Evolutionary conservation across 2,888 invertebrate genomes (phyloP), one percentile per base, ranked within the genome.

Genomic region (Oithona nana): DNA sequence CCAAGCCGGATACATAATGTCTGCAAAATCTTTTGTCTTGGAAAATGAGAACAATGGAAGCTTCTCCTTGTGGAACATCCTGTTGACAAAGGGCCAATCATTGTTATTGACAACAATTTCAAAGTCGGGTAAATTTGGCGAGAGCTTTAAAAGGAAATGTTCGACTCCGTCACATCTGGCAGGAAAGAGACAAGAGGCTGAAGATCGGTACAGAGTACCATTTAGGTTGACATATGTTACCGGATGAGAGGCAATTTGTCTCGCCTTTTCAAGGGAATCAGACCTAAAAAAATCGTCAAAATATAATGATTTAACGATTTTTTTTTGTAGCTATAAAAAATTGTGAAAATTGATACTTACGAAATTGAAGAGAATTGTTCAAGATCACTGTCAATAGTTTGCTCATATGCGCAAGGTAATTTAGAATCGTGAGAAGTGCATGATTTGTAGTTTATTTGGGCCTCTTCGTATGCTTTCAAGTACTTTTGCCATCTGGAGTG

Each of bases 21-120:
- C 97, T 72, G 79, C 78, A 73, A 88, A 87, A 39, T 88, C 49
- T 69, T 68, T 70, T 68, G 84, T 84, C 81, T 94, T 95, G 72
- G 94, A 94, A 72, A 97, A 97, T 1, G 94, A 95, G 71, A 95
- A 85, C n/a, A 95, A 81, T 16, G 95, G 94, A 30, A 81, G 54
- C 11, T 71, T 79, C 6, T 75, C 71, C 39, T 75, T 75, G n/a
- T 31, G 3, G n/a, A 30, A 6, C 22, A 30, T 30, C 49, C n/a
- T 48, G 24, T 50, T 48, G 6, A 59, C 28, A 48, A 48, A 49
- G 2, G 59, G 59, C 59, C 59, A 59, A 22, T 59, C 59, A 16
- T 59, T 24, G 1, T n/a, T 49, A 13, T 49, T 49, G 26, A 59
- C 28, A 22, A 59, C 50, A 20, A 59, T 28, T 4, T 59, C 59